A percentile compares a stretch with the other conserved stretches of the same genome.
phyloP scores from a whole-genome alignment of 2,797 vertebrate genomes.

The Fistularia tabacaria region DNA sequence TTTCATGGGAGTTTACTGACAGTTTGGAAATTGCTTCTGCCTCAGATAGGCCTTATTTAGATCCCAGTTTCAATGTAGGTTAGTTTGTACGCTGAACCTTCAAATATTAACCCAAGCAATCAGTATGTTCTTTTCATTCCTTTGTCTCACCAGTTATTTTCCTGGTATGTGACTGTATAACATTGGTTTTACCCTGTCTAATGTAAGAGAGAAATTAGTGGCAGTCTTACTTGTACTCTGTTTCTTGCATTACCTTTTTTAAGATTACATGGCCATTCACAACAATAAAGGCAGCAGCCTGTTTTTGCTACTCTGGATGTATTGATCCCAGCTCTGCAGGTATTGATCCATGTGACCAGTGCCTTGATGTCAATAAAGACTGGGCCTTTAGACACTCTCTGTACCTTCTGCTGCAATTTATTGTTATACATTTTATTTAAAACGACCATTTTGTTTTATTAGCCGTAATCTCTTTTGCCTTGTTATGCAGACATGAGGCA shows the following conservation, averaged over 20 bases:
- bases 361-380: no score
- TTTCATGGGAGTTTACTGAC: not conserved
- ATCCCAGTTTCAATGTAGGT: conserved; percentile 33
- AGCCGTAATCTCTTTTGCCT: no score
- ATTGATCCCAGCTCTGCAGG: no score
- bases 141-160: conserved; percentile 49
- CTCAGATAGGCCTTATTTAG: conserved; percentile 12
- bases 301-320: no score
- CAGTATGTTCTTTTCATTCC: conserved; percentile 59
- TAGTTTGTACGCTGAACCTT: conserved; percentile 69
- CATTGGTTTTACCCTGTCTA: conserved; percentile 30
- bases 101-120: conserved; percentile 79
- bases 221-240: conserved; percentile 5
- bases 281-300: no score
- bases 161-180: conserved; percentile 25
- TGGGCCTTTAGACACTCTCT: no score
- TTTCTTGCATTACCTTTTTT: not conserved
- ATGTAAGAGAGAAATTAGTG: conserved; percentile 7
- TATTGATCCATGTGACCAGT: no score
- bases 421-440: no score
- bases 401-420: no score
- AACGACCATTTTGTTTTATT: no score
- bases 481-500: no score
- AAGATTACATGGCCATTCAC: no score
- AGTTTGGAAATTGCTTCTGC: conserved; percentile 10